These are phyloP conservation scores for Lucilia cuprina DNA, from an alignment of 1,140 invertebrate species.

Conservation along the genomic window DNA sequence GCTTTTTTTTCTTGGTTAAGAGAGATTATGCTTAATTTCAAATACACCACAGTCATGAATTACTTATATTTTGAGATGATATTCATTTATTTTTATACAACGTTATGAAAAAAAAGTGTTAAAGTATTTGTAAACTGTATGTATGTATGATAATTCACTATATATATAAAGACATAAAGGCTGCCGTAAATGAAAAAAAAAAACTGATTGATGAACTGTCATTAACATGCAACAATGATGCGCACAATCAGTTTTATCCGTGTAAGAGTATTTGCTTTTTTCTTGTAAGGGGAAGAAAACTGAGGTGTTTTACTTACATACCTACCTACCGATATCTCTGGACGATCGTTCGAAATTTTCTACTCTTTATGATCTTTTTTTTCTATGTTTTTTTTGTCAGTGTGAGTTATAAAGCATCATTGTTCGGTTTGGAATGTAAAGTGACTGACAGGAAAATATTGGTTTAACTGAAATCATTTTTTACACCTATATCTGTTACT, in stretches of 20 bases:
- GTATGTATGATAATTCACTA: background rate
- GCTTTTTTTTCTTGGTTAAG: background rate
- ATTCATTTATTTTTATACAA: background rate
- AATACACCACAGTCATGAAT: slow-evolving; percentile 19
- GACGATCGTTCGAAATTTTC: too few species aligned
- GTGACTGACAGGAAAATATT: background rate
- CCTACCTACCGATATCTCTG: too few species aligned
- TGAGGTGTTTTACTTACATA: too few species aligned
- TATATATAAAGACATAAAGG: background rate
- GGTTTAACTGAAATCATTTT: background rate
- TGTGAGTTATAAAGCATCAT: too few species aligned
- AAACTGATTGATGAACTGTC: slow-evolving; percentile 42
- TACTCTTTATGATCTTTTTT: too few species aligned
- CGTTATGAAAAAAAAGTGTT: background rate
- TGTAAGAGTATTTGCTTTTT: background rate
- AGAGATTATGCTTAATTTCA: slow-evolving; percentile 18
- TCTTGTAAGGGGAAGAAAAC: too few species aligned
- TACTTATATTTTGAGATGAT: background rate
- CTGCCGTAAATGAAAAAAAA: slow-evolving; percentile 12
- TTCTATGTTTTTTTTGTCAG: too few species aligned
- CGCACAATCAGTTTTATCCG: slow-evolving; percentile 9
- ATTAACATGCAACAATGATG: slow-evolving; percentile 40
- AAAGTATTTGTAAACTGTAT: slow-evolving; percentile 3
- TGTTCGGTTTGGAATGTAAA: background rate
- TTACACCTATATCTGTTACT: background rate